These are phyloP conservation scores for Laticauda colubrina DNA, from an alignment of 2,113 vertebrate genomes.

Conservation along the genomic window DNA sequence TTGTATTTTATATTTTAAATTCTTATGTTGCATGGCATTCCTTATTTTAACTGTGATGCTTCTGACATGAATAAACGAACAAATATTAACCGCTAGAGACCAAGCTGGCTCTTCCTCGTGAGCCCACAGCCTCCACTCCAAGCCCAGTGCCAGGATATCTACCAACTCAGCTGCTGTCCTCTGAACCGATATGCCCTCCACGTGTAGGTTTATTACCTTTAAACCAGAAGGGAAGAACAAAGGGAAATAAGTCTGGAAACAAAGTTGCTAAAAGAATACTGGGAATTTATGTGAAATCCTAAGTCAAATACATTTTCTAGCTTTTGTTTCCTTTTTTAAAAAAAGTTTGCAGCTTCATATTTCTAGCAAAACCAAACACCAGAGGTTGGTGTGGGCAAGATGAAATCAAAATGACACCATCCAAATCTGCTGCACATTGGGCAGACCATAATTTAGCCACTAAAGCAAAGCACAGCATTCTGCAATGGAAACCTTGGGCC, in stretches of 20 bases:
- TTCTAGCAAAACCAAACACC: background rate
- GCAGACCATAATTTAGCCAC: background rate
- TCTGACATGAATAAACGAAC: too few relatives aligned
- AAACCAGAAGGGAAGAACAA: background rate
- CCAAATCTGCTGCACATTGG: background rate
- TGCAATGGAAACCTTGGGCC: background rate
- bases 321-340: background rate
- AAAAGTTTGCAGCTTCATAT: background rate
- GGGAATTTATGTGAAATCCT: background rate
- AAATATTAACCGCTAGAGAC: too few relatives aligned
- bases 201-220: background rate
- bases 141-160: background rate
- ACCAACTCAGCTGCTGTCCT: background rate
- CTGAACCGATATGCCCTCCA: background rate
- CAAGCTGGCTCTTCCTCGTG: too few relatives aligned
- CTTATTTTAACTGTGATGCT: too few relatives aligned
- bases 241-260: background rate
- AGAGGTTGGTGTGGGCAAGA: background rate
- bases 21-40: too few relatives aligned
- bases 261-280: background rate
- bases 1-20: too few relatives aligned
- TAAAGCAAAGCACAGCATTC: background rate
- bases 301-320: background rate
- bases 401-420: background rate
- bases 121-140: background rate